Evolutionary conservation across 2,113 vertebrate species (phyloP), one percentile per base, ranked within the genome.

Genomic region (Elachura formosa): DNA sequence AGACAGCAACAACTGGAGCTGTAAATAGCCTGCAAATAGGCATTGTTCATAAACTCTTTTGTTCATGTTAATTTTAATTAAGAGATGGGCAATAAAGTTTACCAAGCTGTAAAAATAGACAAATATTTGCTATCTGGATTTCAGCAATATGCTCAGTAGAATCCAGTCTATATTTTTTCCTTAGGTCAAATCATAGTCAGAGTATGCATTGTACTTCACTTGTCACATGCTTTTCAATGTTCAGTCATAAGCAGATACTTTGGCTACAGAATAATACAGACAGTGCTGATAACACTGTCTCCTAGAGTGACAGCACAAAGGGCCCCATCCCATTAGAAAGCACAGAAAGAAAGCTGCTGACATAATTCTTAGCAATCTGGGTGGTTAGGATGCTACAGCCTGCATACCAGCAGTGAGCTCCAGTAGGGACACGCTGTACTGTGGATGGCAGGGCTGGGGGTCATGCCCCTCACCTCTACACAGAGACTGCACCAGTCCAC

Each of bases 381-480:
- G 38, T 55, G 17, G 14, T 54, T 33, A 28, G 78, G 66, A 68
- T 33, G 55, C 49, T 54, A 34, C 45, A 74, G 14, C 7, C 25
- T 29, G 36, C 25, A 19, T 9, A 26, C 12, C n/a, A 46, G 45
- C 56, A 63, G 52, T 4, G 24, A 75, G 31, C n/a, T 59, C 7
- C 0, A 0, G 20, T 16, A 55, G 40, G 34, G 48, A 75, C 43
- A 2, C 0, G 3, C 43, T 61, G 4, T 88, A 33, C 28, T 69
- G 54, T 8, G 14, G 21, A 24, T 3, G 6, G 36, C n/a, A 79
- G 43, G 79, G 58, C 49, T 25, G 68, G 43, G 8, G n/a, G 26
- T 20, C n/a, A 16, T 0, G 9, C 0, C 1, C 36, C 25, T 73
- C 80, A 40, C 1, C 0, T 8, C 46, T 29, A 31, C 29, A 18